These are phyloP conservation scores for Peribatodes rhomboidaria DNA, from an alignment of 2,888 invertebrate species.

Conservation along the genomic window DNA sequence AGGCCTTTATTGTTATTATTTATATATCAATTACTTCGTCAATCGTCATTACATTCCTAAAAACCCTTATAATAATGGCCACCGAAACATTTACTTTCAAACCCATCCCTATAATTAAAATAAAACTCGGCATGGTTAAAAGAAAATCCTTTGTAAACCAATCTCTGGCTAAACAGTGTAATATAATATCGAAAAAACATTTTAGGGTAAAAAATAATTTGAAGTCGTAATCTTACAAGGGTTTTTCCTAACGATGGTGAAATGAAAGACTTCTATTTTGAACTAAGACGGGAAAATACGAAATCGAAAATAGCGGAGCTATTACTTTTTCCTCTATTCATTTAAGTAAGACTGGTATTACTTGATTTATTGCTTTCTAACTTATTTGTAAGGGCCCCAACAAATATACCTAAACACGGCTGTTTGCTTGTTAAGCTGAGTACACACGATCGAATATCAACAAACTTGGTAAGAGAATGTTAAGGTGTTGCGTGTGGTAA, in stretches of 20 bases:
- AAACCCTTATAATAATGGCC: too few species aligned
- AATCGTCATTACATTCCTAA: too few species aligned
- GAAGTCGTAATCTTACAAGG: conserved; percentile 16
- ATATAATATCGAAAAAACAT: conserved; percentile 11
- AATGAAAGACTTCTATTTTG: conserved; percentile 9
- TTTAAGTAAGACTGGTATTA: conserved; percentile 12
- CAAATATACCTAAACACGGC: conserved; percentile 30
- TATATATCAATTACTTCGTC: too few species aligned
- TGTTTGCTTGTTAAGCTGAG: conserved; percentile 19
- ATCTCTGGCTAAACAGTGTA: conserved; percentile 13
- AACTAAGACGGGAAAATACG: conserved; percentile 1
- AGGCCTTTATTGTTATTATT: too few species aligned
- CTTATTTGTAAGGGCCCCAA: conserved; percentile 25
- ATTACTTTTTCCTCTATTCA: conserved; percentile 22
- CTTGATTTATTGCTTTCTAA: conserved; percentile 31
- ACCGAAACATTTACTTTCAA: too few species aligned
- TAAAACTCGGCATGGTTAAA: conserved; percentile 27
- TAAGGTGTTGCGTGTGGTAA: conserved; percentile 10
- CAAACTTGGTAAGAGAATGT: conserved; percentile 12
- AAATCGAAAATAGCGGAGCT: conserved; percentile 7
- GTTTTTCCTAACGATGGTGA: conserved; percentile 7
- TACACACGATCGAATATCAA: conserved; percentile 21
- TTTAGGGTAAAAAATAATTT: conserved; percentile 21
- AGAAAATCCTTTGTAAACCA: conserved; percentile 19
- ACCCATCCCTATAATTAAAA: conserved; percentile 15